Base-by-base conservation (phyloP, 2,888 invertebrate species). In the Gymnosoma rotundatum region DNA sequence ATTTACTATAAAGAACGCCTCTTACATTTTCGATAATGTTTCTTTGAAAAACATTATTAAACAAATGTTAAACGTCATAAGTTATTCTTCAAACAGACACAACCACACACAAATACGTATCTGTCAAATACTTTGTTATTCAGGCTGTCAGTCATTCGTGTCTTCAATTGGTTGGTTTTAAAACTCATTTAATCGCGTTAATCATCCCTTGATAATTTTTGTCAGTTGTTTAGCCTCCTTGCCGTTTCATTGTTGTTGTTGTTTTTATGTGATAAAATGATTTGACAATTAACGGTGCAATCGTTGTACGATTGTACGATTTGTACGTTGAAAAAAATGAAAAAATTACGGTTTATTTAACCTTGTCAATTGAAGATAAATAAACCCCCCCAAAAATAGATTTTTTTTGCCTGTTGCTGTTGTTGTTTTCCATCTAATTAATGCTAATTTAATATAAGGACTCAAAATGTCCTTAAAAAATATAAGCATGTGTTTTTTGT, bases 251-350 rank as follows among this genome's bases (percentile, higher is more conserved):
- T 78, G 56, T 48, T 63, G 20, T 32, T 32, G 38, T 54, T 42
- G 4, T 74, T 69, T 70, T 64, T 60, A 76, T 74, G 64, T 78
- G 78, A 74, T 73, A 52, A 83, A 78, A 48, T 54, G 70, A 66
- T 74, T 64, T 63, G 52, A 78, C 78, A 84, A 84, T 80, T 84
- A 76, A 64, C 64, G 52, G 73, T 78, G 16, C 8, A 50, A 66
- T 45, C 66, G 20, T 12, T 56, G 61, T 14, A 18, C 52, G n/a
- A n/a, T n/a, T n/a, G n/a, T n/a, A n/a, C 25, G 12, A 56, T 21
- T 73, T 58, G 38, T 45, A 52, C 56, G 25, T 54, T 21, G 48
- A 20, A 21, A 14, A 10, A 56, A 56, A 25, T 54, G 42, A 54
- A 16, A 45, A 45, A 54, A 45, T 63, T 60, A 25, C 20, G 16